phyloP scores from a whole-genome alignment of 2,888 invertebrate species.

The Drosophila lacicola region DNA sequence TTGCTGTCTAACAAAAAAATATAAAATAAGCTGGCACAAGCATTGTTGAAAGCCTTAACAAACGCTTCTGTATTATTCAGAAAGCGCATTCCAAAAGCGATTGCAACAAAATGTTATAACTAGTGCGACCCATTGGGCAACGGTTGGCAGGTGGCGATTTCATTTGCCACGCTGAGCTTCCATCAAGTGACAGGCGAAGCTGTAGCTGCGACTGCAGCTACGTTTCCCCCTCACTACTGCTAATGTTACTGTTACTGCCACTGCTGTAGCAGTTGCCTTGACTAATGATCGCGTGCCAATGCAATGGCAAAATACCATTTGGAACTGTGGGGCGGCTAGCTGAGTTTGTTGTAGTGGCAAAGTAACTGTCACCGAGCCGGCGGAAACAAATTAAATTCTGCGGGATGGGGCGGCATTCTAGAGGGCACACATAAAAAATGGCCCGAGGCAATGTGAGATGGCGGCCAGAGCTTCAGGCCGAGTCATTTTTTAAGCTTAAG shows the following conservation, averaged over 20 bases:
- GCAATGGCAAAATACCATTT: conserved; percentile 59
- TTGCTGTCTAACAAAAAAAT: too few relatives aligned
- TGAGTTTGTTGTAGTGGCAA: conserved; percentile 20
- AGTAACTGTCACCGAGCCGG: conserved; percentile 37
- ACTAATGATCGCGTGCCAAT: conserved; percentile 81
- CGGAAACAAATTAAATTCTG: conserved; percentile 66
- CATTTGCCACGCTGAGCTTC: conserved; percentile 52
- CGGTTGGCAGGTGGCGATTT: conserved; percentile 38
- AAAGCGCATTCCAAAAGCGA: conserved; percentile 1
- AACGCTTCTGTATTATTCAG: not conserved
- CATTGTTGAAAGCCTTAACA: not conserved
- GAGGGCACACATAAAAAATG: conserved; percentile 43
- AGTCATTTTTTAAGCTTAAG: conserved; percentile 62
- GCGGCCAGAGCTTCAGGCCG: conserved; percentile 16
- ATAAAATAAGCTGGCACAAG: not conserved
- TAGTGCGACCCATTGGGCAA: conserved; percentile 1
- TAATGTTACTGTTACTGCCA: conserved; percentile 29
- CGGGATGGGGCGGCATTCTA: conserved; percentile 24
- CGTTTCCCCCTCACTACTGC: not conserved
- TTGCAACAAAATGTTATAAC: not conserved
- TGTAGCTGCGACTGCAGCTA: conserved; percentile 2
- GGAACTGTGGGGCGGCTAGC: conserved; percentile 6
- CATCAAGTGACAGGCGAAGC: conserved; percentile 56
- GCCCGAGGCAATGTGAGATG: conserved; percentile 1
- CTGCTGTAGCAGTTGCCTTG: conserved; percentile 35